phyloP scores from a whole-genome alignment of 2,113 vertebrate species.

The Lates calcarifer region DNA sequence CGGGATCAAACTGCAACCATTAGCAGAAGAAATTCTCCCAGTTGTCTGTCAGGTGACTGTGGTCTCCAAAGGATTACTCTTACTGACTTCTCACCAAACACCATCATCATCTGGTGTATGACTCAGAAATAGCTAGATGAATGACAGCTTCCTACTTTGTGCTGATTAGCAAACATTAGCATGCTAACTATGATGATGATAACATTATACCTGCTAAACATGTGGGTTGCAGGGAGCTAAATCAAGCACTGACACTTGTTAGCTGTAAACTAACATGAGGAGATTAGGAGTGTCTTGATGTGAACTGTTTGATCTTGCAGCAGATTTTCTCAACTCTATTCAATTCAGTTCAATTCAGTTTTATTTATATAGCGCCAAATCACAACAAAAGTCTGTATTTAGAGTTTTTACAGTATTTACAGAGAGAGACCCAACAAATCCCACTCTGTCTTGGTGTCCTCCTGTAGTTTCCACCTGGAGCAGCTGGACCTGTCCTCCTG shows the following conservation, averaged over 20 bases:
- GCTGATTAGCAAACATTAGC: background rate
- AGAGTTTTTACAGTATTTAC: too few species aligned
- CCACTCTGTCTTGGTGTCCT: background rate
- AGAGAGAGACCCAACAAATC: too few species aligned
- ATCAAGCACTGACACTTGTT: too few species aligned
- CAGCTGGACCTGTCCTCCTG: slow-evolving; percentile 93
- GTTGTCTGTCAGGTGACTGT: too few species aligned
- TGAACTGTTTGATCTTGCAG: background rate
- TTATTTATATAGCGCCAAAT: too few species aligned
- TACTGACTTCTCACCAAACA: background rate
- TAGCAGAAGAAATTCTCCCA: background rate
- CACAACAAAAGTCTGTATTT: too few species aligned
- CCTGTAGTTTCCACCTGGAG: slow-evolving; percentile 81
- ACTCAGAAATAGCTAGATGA: background rate
- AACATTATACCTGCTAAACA: background rate
- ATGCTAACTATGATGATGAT: background rate
- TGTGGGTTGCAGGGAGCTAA: too few species aligned
- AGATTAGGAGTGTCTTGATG: background rate
- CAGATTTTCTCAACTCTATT: background rate
- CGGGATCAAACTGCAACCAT: background rate
- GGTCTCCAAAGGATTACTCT: background rate
- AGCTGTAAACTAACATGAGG: background rate
- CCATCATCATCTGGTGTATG: background rate
- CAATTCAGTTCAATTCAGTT: too few species aligned
- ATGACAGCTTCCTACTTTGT: background rate